Evolutionary conservation across 2,888 invertebrate genomes (phyloP).

Genomic region (Sarcophaga rosellei): DNA sequence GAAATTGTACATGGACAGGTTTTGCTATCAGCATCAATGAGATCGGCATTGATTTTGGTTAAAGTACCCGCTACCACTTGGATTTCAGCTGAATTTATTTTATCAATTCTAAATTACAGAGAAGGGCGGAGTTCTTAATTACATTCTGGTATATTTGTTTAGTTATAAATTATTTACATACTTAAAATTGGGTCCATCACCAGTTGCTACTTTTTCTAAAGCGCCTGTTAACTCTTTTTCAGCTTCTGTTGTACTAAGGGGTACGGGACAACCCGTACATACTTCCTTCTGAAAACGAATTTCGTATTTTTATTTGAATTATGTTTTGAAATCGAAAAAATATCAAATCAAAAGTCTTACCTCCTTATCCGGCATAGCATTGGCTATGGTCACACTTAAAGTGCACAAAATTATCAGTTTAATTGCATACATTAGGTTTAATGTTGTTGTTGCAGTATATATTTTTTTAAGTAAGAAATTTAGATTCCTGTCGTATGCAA

Average conservation of each 20-base stretch:
- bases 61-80: conserved; percentile 72
- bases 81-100: conserved; percentile 68
- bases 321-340: background rate
- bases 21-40: conserved; percentile 64
- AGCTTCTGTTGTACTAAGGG: conserved; percentile 59
- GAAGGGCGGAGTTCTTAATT: background rate
- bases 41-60: conserved; percentile 68
- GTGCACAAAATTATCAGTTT: conserved; percentile 51
- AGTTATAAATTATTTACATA: conserved; percentile 46
- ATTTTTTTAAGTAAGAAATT: too few species aligned
- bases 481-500: background rate
- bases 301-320: too few species aligned
- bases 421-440: conserved; percentile 31
- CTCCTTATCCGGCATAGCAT: conserved; percentile 46
- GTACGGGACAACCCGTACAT: conserved; percentile 57
- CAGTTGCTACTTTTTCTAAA: conserved; percentile 65
- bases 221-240: conserved; percentile 63
- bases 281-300: conserved; percentile 1
- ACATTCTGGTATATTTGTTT: background rate
- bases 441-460: background rate
- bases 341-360: conserved; percentile 55
- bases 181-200: conserved; percentile 70
- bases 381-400: conserved; percentile 13
- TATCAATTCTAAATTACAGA: conserved; percentile 70
- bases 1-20: conserved; percentile 69